Evolutionary conservation across 2,888 invertebrate genomes (phyloP), one percentile per base, ranked within the genome.

Genomic region (Eretmocerus hayati): DNA sequence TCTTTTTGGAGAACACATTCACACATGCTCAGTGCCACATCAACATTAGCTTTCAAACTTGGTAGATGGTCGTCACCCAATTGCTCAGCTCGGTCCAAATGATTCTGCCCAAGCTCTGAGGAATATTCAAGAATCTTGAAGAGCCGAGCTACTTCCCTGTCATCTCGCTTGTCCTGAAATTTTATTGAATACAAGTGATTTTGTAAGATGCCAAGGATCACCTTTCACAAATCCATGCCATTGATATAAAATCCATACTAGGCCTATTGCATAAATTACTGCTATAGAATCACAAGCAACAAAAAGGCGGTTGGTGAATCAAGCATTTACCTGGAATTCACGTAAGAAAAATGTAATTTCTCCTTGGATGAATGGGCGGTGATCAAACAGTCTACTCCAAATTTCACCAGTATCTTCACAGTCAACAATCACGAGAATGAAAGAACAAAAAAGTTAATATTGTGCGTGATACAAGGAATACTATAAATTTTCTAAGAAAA

Each of bases 331-430:
- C 81, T 92, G 90, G 74, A 91, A 91, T 69, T 91, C 90, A 58
- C 83, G 83, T 5, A 90, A 70, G 73, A 88, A 85, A 69, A 81
- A 84, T 58, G 84, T 84, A 57, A 91, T 84, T 80, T 92, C 92
- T 47, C 90, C 90, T 72, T 83, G 86, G 50, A 91, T 70, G 69
- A 91, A 89, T 30, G 88, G 87, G 55, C 85, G 81, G 65, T 92
- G 92, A 72, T 92, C 90, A 73, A 92, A 88, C 50, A 92, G 75
- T 65, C 91, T 79, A 61, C 81, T 80, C 83, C 90, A 90, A 68
- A 90, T 83, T 73, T 87, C 87, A 55, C 83, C 81, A 59, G 85
- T 78, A 77, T 88, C 91, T 92, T 52, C 50, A 54, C 50, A 52
- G 55, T 57, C 26, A 33, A 36, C 48, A 6, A 30, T 30, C 16